phyloP scores from a whole-genome alignment of 1,140 invertebrate genomes.

The Planococcus citri region DNA sequence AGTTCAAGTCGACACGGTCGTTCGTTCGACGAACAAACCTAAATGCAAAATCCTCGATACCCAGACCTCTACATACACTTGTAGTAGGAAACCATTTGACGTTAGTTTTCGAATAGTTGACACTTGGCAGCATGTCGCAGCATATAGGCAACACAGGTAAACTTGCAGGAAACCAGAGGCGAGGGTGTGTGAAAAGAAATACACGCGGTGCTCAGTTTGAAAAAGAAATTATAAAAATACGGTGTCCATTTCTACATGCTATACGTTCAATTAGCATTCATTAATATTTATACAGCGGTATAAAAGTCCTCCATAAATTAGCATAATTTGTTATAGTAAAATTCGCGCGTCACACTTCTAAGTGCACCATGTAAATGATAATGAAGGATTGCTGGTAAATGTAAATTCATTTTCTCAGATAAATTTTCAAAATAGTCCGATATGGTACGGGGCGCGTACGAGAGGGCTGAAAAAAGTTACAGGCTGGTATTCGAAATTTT shows the following conservation, averaged over 20 bases:
- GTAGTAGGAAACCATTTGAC: no score
- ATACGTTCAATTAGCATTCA: constrained; percentile 18
- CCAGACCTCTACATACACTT: no score
- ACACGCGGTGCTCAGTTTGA: background rate
- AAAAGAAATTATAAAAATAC: constrained; percentile 11
- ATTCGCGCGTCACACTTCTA: background rate
- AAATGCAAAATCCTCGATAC: no score
- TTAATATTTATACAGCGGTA: constrained; percentile 18
- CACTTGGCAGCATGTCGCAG: no score
- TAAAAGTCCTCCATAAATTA: constrained; percentile 18
- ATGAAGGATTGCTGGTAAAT: constrained; percentile 16
- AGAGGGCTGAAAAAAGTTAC: background rate
- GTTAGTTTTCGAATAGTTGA: no score
- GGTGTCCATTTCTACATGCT: constrained; percentile 14
- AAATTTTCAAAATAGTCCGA: background rate
- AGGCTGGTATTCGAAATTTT: background rate
- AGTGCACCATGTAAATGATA: constrained; percentile 14
- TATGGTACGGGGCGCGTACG: background rate
- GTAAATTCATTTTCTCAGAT: constrained; percentile 16
- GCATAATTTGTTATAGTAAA: constrained; percentile 13
- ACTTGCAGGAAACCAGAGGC: background rate
- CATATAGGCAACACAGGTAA: no score
- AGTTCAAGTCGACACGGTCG: background rate
- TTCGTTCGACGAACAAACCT: background rate
- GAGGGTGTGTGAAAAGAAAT: background rate